Evolutionary conservation across 2,113 vertebrate species (phyloP).

Genomic region (Dipodomys stephensi): DNA sequence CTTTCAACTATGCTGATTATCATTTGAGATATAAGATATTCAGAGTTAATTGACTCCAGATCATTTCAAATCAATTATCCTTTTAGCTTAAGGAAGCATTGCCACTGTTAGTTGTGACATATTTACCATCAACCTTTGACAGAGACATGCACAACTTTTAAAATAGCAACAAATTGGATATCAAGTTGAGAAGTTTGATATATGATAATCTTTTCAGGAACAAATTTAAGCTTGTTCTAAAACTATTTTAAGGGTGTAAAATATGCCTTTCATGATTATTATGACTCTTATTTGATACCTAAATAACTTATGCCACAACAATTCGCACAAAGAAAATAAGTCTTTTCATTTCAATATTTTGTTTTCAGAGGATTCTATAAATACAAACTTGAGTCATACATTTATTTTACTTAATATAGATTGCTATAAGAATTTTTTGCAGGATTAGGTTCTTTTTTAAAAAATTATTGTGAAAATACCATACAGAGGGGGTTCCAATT

Average conservation of each 20-base stretch:
- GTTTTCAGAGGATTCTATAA: neutral
- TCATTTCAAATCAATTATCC: constrained; percentile 50
- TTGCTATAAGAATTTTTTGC: neutral
- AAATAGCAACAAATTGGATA: constrained; percentile 61
- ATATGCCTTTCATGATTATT: neutral
- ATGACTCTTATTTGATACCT: neutral
- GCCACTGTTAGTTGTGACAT: neutral
- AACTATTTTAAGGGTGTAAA: constrained; percentile 32
- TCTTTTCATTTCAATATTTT: neutral
- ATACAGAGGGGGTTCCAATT: too few species aligned
- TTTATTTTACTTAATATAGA: neutral
- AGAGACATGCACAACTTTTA: neutral
- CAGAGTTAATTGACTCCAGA: constrained; percentile 21
- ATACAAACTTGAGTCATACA: neutral
- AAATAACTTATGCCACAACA: neutral
- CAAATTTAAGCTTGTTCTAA: constrained; percentile 39
- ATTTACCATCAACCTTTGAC: constrained; percentile 43
- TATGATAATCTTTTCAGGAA: constrained; percentile 36
- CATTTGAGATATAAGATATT: neutral
- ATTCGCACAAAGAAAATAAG: neutral
- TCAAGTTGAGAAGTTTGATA: neutral
- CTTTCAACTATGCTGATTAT: constrained; percentile 23
- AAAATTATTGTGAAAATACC: too few species aligned
- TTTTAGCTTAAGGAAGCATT: constrained; percentile 2
- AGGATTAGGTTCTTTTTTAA: too few species aligned